Percentiles rank a stretch among this genome's conserved stretches.
Conservation (phyloP, 2,113 vertebrate genomes). For the Oxyruncus cristatus region DNA sequence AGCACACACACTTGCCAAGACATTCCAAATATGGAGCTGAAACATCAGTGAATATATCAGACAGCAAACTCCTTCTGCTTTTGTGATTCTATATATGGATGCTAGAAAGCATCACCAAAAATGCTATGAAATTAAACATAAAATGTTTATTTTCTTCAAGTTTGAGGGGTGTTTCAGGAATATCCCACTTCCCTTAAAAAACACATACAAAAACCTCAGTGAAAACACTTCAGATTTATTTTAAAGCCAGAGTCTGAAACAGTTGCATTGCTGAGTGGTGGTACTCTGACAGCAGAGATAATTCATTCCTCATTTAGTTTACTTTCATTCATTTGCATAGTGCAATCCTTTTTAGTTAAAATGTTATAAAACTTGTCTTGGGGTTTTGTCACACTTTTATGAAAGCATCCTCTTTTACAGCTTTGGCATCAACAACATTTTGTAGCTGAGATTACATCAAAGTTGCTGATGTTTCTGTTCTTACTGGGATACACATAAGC, state of each 20-base stretch:
- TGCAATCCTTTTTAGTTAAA: slow-evolving; percentile 29
- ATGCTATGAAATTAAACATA: not conserved
- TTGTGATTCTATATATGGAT: not conserved
- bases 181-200: not conserved
- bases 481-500: not conserved
- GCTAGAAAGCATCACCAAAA: not conserved
- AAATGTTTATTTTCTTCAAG: not conserved
- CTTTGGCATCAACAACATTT: not conserved
- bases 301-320: slow-evolving; percentile 31
- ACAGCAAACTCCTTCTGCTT: not conserved
- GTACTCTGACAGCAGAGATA: not conserved
- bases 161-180: not conserved
- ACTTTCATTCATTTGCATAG: slow-evolving; percentile 37
- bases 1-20: not conserved
- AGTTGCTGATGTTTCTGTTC: slow-evolving; percentile 20
- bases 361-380: slow-evolving; percentile 15
- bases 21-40: not conserved
- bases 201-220: not conserved
- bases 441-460: not conserved
- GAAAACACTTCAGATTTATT: not conserved
- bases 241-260: slow-evolving; percentile 9
- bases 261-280: slow-evolving; percentile 9
- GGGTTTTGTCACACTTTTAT: slow-evolving; percentile 28
- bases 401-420: slow-evolving; percentile 27
- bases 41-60: not conserved